phyloP scores from a whole-genome alignment of 2,797 vertebrate genomes.

The Yasuhikotakia modesta region DNA sequence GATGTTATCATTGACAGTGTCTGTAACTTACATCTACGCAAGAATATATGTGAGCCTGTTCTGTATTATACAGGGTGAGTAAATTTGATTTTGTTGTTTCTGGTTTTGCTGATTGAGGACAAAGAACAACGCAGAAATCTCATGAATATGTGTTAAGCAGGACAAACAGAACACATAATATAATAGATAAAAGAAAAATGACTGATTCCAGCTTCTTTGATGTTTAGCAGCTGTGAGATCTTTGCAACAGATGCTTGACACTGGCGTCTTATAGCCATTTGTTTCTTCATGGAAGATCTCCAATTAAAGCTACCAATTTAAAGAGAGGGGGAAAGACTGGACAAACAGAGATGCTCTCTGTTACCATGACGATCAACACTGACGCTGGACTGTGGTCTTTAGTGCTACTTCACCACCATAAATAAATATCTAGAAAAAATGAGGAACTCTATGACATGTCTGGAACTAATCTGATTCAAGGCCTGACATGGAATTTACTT shows the following conservation, averaged over 20 bases:
- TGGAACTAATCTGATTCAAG: slow-evolving; percentile 8
- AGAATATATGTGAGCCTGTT: not conserved
- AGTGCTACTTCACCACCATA: not conserved
- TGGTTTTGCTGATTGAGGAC: not conserved
- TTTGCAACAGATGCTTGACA: slow-evolving; percentile 22
- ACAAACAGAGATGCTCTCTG: slow-evolving; percentile 70
- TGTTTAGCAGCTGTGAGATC: not conserved
- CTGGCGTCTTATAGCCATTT: not conserved
- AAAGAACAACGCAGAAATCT: not conserved
- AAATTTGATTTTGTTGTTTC: not conserved
- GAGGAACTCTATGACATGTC: not conserved
- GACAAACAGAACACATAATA: not conserved
- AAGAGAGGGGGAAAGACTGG: slow-evolving; percentile 43
- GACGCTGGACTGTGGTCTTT: slow-evolving; percentile 1
- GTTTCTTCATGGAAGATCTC: slow-evolving; percentile 24
- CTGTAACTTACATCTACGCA: no score
- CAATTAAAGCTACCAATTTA: slow-evolving; percentile 61
- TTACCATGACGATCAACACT: slow-evolving; percentile 66
- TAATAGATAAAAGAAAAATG: no score
- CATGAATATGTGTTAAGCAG: not conserved
- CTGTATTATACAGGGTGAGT: not conserved
- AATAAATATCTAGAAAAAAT: not conserved
- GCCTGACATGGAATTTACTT: not conserved
- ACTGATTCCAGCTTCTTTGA: no score
- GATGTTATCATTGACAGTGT: not conserved